phyloP scores from a whole-genome alignment of 2,797 vertebrate genomes.

The Spinus pinus region DNA sequence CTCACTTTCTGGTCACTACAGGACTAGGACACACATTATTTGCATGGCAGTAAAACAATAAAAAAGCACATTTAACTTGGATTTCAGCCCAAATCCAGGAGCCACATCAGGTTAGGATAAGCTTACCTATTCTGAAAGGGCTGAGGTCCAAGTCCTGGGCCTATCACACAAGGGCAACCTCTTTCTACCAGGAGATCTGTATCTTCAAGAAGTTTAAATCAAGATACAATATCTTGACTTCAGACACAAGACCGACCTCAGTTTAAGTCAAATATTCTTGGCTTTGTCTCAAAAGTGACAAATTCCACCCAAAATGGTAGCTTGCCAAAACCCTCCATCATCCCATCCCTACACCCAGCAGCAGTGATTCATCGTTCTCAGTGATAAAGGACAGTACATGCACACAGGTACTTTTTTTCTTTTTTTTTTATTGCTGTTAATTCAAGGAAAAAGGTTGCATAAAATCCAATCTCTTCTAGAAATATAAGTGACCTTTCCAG shows the following conservation, averaged over 20 bases:
- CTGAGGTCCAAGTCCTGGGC: not conserved
- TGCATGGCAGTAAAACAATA: not conserved
- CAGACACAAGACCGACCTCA: not conserved
- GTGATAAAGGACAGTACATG: slow-evolving; percentile 46
- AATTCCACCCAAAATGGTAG: not conserved
- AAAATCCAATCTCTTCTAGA: slow-evolving; percentile 92
- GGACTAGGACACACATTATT: not conserved
- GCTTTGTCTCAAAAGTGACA: not conserved
- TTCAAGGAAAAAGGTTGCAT: slow-evolving; percentile 90
- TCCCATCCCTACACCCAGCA: not conserved
- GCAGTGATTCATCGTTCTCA: not conserved
- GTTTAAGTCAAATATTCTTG: not conserved
- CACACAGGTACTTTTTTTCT: slow-evolving; percentile 55
- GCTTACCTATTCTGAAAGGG: not conserved
- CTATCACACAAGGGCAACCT: not conserved
- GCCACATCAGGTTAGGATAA: not conserved
- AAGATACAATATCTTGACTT: not conserved
- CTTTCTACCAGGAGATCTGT: not conserved
- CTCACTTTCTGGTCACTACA: not conserved
- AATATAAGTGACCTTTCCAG: slow-evolving; percentile 94
- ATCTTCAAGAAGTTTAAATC: not conserved
- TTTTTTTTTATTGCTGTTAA: slow-evolving; percentile 94
- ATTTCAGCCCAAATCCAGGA: not conserved
- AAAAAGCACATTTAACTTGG: not conserved
- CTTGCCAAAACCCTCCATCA: not conserved